phyloP scores from a whole-genome alignment of 1,140 invertebrate genomes.

The Ceratitis capitata region DNA sequence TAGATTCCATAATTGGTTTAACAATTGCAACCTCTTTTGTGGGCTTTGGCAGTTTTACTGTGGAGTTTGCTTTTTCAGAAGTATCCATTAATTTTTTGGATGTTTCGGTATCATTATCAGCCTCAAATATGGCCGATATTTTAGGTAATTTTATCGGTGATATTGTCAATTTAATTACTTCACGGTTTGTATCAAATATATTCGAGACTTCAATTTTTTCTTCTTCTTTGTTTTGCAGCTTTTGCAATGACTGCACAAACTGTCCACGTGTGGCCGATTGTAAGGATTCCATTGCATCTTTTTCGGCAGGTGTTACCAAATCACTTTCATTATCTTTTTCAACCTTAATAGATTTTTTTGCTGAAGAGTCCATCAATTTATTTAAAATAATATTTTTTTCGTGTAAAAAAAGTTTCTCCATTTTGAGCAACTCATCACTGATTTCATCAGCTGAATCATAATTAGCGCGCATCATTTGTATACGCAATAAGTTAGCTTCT shows the following conservation, averaged over 20 bases:
- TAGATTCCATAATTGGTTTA: slow-evolving; percentile 57
- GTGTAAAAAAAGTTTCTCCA: slow-evolving; percentile 58
- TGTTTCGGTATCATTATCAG: background rate
- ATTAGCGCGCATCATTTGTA: slow-evolving; percentile 62
- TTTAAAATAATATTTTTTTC: slow-evolving; percentile 61
- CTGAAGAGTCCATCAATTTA: slow-evolving; percentile 53
- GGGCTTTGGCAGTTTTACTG: slow-evolving; percentile 46
- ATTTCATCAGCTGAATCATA: slow-evolving; percentile 60
- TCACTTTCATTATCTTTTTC: background rate
- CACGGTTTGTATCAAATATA: slow-evolving; percentile 61
- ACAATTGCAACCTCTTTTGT: slow-evolving; percentile 58
- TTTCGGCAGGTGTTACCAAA: background rate
- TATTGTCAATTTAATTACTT: slow-evolving; percentile 59
- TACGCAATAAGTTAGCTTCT: slow-evolving; percentile 57
- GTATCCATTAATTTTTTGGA: slow-evolving; percentile 2
- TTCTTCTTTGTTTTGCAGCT: background rate
- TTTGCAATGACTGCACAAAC: slow-evolving; percentile 35
- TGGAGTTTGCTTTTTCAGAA: slow-evolving; percentile 39
- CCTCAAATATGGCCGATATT: slow-evolving; percentile 55
- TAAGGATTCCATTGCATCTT: slow-evolving; percentile 1
- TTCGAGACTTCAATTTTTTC: slow-evolving; percentile 44
- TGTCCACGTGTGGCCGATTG: background rate
- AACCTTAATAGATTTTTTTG: slow-evolving; percentile 31
- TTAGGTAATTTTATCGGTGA: slow-evolving; percentile 57
- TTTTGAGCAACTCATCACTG: slow-evolving; percentile 58